Percentiles rank a stretch among this genome's conserved stretches.
These are phyloP conservation scores for Quadroppia sp. DNA, from an alignment of 2,888 invertebrate species.

Conservation along the genomic window DNA sequence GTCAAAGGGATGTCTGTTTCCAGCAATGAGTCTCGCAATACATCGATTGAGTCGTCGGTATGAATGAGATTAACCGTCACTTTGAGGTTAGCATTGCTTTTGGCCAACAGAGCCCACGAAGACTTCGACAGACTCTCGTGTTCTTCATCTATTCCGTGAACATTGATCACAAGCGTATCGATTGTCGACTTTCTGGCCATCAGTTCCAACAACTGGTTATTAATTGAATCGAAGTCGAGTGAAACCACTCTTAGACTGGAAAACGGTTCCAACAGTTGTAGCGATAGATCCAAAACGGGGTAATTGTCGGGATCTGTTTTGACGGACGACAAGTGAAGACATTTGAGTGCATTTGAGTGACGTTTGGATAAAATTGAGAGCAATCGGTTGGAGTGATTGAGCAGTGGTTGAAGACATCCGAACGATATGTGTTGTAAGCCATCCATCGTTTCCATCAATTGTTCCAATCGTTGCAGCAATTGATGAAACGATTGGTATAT, in stretches of 20 bases:
- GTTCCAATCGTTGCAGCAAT: constrained; percentile 47
- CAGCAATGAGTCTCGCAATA: constrained; percentile 63
- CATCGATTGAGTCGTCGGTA: constrained; percentile 64
- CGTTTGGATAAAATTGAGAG: constrained; percentile 54
- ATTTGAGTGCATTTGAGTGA: constrained; percentile 60
- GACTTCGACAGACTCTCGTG: constrained; percentile 63
- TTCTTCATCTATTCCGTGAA: constrained; percentile 64
- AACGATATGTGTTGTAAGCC: constrained; percentile 57
- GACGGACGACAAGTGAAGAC: constrained; percentile 66
- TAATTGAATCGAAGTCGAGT: constrained; percentile 54
- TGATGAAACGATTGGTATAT: constrained; percentile 2
- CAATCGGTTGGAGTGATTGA: constrained; percentile 55
- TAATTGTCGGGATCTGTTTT: constrained; percentile 69
- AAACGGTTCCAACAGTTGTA: constrained; percentile 61
- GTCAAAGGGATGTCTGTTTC: constrained; percentile 65
- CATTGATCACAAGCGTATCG: constrained; percentile 62
- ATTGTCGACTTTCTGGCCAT: constrained; percentile 49
- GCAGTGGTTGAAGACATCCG: constrained; percentile 59
- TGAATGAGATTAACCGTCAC: constrained; percentile 64
- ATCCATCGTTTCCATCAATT: constrained; percentile 56
- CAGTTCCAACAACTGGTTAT: constrained; percentile 50
- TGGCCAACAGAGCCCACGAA: constrained; percentile 62
- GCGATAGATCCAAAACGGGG: constrained; percentile 59
- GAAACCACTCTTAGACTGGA: constrained; percentile 60
- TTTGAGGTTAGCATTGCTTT: constrained; percentile 59